Base-by-base conservation (phyloP, 1,140 invertebrate genomes). In the Lucilia cuprina region DNA sequence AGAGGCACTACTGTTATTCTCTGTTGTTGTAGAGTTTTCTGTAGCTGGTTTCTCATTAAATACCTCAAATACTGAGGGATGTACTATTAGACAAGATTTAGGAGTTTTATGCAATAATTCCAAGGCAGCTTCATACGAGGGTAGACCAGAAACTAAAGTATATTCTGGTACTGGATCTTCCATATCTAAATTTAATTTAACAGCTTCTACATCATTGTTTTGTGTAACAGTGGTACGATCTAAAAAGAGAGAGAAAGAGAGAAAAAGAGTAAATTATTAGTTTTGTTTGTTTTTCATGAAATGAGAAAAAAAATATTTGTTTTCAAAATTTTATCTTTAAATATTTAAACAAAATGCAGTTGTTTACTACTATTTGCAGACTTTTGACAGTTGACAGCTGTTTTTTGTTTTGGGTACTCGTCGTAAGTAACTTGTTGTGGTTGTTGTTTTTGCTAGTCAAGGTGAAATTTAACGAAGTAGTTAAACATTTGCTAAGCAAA, bases 61-160 rank as follows among this genome's bases (percentile, higher is more conserved):
- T 83, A 90, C 86, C 86, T 87, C 89, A 86, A 89, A 90, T 84
- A 90, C 88, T 84, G 87, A 88, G 8, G 89, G 89, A 86, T 91
- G 89, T 70, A 90, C 88, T 86, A 90, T 88, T 83, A 90, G 86
- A 82, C 89, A 90, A 70, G 88, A 87, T 84, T 87, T 84, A 25
- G 89, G 87, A 25, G 87, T 84, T 82, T 91, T 91, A 25, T 91
- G 88, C 85, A 93, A 87, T 85, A 93, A 90, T 86, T 93, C 91
- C 82, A 94, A 87, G 0, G 94, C 94, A 83, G 94, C 93, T 55
- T 94, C 93, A 87, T 94, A 94, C 34, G 91, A 93, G 13, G 94
- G 94, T 50, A 94, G 86, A 25, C 94, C 94, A 13, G 94, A 94
- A 50, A 93, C 94, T 41, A 94, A 89, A 8, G 93, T 94, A 87